These are phyloP conservation scores for Lindbergichthys nudifrons DNA, from an alignment of 2,797 vertebrate genomes.

Conservation along the genomic window DNA sequence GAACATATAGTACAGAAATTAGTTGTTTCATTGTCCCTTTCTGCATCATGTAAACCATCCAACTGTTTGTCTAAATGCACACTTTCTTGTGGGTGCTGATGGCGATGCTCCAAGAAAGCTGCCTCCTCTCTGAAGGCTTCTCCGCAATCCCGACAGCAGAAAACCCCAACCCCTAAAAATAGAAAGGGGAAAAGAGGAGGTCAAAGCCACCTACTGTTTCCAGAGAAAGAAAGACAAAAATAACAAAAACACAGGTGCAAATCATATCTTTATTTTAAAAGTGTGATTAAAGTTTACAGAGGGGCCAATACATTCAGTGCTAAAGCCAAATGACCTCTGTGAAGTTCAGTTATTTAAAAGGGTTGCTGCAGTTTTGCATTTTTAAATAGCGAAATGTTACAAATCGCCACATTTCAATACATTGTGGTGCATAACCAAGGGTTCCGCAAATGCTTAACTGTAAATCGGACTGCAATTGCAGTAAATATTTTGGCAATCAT, in stretches of 20 bases:
- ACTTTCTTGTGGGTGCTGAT: constrained; percentile 73
- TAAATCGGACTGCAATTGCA: background rate
- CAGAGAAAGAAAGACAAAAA: constrained; percentile 49
- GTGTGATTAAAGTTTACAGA: constrained; percentile 20
- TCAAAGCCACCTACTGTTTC: constrained; percentile 76
- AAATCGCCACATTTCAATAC: background rate
- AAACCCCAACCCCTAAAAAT: constrained; percentile 82
- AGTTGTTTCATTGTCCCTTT: constrained; percentile 63
- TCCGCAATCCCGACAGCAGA: constrained; percentile 81
- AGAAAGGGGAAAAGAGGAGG: constrained; percentile 81
- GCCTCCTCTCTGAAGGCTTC: constrained; percentile 79
- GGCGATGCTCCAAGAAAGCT: constrained; percentile 73
- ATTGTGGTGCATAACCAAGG: background rate
- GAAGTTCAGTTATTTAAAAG: background rate
- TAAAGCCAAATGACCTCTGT: background rate
- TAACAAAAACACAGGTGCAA: constrained; percentile 47
- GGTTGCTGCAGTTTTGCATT: background rate
- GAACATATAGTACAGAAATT: constrained; percentile 79
- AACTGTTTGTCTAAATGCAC: constrained; percentile 65
- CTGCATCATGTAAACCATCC: constrained; percentile 63
- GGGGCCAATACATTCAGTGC: background rate
- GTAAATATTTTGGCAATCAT: background rate
- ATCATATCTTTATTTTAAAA: constrained; percentile 59
- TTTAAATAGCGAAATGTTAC: background rate
- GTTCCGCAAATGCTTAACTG: background rate